Percentiles rank a stretch among this genome's conserved stretches.
phyloP scores from a whole-genome alignment of 2,113 vertebrate species.

The Camelus dromedarius region DNA sequence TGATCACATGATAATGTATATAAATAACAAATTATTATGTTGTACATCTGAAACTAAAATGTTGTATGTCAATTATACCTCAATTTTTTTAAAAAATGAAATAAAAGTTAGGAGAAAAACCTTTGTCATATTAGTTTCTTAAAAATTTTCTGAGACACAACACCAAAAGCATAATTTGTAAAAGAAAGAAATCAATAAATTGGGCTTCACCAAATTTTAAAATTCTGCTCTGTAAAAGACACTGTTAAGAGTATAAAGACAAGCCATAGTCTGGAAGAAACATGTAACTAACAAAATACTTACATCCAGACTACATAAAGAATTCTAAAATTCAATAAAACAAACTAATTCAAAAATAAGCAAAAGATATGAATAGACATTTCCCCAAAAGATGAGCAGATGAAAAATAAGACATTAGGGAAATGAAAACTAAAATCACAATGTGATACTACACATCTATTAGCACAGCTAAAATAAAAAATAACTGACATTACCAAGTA shows the following conservation, averaged over 20 bases:
- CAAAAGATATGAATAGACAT: conserved; percentile 27
- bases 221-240: not conserved
- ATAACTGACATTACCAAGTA: conserved; percentile 8
- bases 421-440: conserved; percentile 40
- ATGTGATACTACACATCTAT: not conserved
- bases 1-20: not conserved
- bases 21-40: not conserved
- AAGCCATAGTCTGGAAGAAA: not conserved
- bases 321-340: conserved; percentile 31
- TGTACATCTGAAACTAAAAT: not conserved
- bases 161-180: not conserved
- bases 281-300: not conserved
- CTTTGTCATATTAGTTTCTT: not conserved
- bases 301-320: not conserved
- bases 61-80: not conserved
- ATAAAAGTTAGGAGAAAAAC: not conserved
- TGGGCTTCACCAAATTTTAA: not conserved
- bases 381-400: not conserved
- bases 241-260: not conserved
- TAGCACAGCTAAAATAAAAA: conserved; percentile 20
- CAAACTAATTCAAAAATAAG: not conserved
- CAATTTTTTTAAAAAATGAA: not conserved
- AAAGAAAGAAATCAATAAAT: not conserved
- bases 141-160: not conserved
- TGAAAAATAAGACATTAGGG: not conserved